Percentiles rank a stretch among this genome's conserved stretches.
Evolutionary conservation across 2,888 invertebrate species (phyloP).

Genomic region (Embidobia sp.): DNA sequence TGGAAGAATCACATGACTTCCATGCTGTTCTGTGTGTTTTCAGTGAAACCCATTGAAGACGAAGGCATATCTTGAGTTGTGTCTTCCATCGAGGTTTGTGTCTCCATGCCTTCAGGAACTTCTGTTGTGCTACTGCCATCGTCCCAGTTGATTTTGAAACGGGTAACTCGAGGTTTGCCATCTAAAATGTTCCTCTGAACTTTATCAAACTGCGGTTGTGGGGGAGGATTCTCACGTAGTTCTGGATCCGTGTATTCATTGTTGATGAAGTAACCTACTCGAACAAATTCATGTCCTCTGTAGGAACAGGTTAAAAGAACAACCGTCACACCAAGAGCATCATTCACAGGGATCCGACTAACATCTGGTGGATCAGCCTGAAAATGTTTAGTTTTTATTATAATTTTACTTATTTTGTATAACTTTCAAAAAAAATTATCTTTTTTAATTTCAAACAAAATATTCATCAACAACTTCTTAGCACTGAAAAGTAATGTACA

Average conservation of each 20-base stretch:
- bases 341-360: constrained; percentile 95
- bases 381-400: constrained; percentile 69
- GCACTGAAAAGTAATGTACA: too few relatives aligned
- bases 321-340: constrained; percentile 99
- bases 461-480: too few relatives aligned
- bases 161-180: constrained; percentile 93
- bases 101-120: constrained; percentile 76
- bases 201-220: constrained; percentile 96
- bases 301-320: constrained; percentile 97
- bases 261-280: constrained; percentile 99
- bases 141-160: constrained; percentile 99
- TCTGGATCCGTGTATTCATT: constrained; percentile 98
- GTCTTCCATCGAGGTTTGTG: constrained; percentile 74
- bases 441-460: too few relatives aligned
- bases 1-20: constrained; percentile 78
- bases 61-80: constrained; percentile 76
- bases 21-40: constrained; percentile 80
- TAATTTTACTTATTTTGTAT: not conserved
- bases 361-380: constrained; percentile 98
- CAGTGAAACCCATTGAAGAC: constrained; percentile 77
- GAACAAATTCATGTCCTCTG: constrained; percentile 94
- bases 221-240: constrained; percentile 95
- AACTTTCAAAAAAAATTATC: too few relatives aligned
- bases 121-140: constrained; percentile 82
- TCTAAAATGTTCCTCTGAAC: constrained; percentile 84